A percentile compares a stretch with the other conserved stretches of the same genome.
Evolutionary conservation across 2,113 vertebrate species (phyloP).

Genomic region (human (Homo sapiens)): GRCh38 chr20:41848501-41849000

Average conservation of each 20-base stretch:
- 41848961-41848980: slow-evolving; percentile 22
- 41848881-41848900: slow-evolving; percentile 37
- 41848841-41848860: background rate
- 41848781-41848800: background rate
- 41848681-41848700: background rate
- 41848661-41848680: background rate
- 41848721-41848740: background rate
- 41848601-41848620: background rate
- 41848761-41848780: background rate
- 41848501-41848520: too few species aligned
- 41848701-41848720: background rate
- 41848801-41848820: background rate
- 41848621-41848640: background rate
- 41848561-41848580: too few species aligned
- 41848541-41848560: too few species aligned
- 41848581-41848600: too few species aligned
- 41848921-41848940: background rate
- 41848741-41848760: background rate
- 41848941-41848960: slow-evolving; percentile 21
- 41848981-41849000: background rate
- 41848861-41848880: slow-evolving; percentile 22
- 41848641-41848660: background rate
- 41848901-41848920: background rate
- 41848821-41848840: background rate
- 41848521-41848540: too few species aligned